Evolutionary conservation across 2,888 invertebrate species (phyloP).

Genomic region (Athrips mouffetella): DNA sequence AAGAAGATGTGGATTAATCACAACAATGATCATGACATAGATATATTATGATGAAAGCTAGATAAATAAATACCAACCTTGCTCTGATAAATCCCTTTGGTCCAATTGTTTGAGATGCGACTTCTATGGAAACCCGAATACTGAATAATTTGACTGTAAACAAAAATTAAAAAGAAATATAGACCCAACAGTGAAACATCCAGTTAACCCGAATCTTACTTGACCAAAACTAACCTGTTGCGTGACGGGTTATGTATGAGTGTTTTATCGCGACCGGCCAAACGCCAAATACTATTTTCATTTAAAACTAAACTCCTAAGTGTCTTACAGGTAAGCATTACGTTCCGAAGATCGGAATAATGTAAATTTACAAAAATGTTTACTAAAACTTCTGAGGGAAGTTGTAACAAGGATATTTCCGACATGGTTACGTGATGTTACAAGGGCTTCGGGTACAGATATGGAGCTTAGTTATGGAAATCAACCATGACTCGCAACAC

Average conservation of each 20-base stretch:
- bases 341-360: slow-evolving; percentile 46
- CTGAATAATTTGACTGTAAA: slow-evolving; percentile 28
- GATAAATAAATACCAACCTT: slow-evolving; percentile 31
- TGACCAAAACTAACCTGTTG: slow-evolving; percentile 38
- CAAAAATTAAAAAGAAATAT: too few relatives aligned
- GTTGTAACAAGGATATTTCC: slow-evolving; percentile 27
- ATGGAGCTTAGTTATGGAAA: too few relatives aligned
- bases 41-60: too few relatives aligned
- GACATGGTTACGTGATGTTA: slow-evolving; percentile 29
- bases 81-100: slow-evolving; percentile 49
- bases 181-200: neutral
- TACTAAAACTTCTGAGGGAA: slow-evolving; percentile 56
- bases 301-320: slow-evolving; percentile 44
- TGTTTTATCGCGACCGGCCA: slow-evolving; percentile 32
- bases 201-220: too few relatives aligned
- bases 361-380: slow-evolving; percentile 47
- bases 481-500: too few relatives aligned
- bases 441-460: too few relatives aligned
- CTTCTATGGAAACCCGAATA: slow-evolving; percentile 47
- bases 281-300: slow-evolving; percentile 55
- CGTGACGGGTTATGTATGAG: slow-evolving; percentile 33
- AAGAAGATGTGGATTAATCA: too few relatives aligned
- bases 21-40: too few relatives aligned
- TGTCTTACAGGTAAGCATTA: slow-evolving; percentile 57
- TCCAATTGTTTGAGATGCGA: slow-evolving; percentile 61